Percentiles rank a stretch among this genome's conserved stretches.
These are phyloP conservation scores for Desmophyllum pertusum DNA, from an alignment of 92 coral and sea anemone species.

Conservation along the genomic window DNA sequence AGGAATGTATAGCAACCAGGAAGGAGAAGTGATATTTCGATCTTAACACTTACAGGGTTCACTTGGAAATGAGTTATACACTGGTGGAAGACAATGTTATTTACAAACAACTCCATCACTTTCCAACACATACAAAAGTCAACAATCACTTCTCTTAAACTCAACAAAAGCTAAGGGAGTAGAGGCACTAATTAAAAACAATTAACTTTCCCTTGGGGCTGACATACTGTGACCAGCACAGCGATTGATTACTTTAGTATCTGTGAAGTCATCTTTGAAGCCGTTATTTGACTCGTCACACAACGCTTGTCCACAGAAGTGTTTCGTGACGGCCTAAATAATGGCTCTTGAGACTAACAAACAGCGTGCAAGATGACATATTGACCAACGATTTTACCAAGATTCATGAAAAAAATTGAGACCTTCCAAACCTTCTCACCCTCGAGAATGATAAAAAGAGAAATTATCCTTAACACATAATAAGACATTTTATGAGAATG, in stretches of 20 bases:
- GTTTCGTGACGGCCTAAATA: neutral
- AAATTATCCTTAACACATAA: too few relatives aligned
- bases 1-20: neutral
- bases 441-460: neutral
- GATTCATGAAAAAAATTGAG: neutral
- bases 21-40: neutral
- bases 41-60: neutral
- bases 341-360: too few relatives aligned
- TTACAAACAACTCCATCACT: neutral
- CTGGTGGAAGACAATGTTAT: neutral
- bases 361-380: neutral
- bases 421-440: neutral
- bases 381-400: neutral
- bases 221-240: slow-evolving; percentile 26
- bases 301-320: neutral
- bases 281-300: neutral
- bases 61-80: neutral
- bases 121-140: neutral
- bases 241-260: neutral
- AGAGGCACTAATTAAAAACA: neutral
- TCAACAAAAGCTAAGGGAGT: neutral
- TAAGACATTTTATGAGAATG: too few relatives aligned
- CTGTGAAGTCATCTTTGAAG: neutral
- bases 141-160: neutral
- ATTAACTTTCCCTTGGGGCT: neutral